Evolutionary conservation across 2,113 vertebrate genomes (phyloP).

Genomic region (Todiramphus chloris): DNA sequence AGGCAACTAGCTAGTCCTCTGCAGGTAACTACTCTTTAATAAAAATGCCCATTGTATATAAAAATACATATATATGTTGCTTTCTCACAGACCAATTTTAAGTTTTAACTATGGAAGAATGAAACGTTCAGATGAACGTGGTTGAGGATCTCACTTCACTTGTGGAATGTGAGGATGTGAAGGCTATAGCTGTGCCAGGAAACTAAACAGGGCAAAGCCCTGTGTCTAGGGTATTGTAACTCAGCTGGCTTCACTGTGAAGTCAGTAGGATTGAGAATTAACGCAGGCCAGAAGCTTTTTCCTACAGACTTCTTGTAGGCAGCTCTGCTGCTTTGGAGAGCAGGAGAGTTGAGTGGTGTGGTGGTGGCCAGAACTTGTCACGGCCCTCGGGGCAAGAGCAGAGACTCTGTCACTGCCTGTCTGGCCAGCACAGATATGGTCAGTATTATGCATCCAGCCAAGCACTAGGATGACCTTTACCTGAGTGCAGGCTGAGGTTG

Average conservation of each 20-base stretch:
- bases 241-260: background rate
- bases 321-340: background rate
- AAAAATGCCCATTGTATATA: background rate
- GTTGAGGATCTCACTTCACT: background rate
- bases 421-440: background rate
- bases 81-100: background rate
- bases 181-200: background rate
- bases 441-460: background rate
- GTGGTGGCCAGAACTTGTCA: background rate
- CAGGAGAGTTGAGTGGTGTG: background rate
- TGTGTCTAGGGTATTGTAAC: rapidly evolving
- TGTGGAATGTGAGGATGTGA: background rate
- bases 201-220: background rate
- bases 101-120: background rate
- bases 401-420: background rate
- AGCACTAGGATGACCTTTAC: background rate
- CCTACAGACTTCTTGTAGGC: background rate
- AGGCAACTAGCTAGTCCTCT: constrained; percentile 84
- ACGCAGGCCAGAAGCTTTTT: rapidly evolving
- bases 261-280: background rate
- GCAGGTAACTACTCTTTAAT: constrained; percentile 78
- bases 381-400: background rate
- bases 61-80: background rate
- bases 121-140: background rate
- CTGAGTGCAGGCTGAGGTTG: rapidly evolving